Base-by-base conservation (phyloP, 2,888 invertebrate species). In the Hirtodrosophila duncani region DNA sequence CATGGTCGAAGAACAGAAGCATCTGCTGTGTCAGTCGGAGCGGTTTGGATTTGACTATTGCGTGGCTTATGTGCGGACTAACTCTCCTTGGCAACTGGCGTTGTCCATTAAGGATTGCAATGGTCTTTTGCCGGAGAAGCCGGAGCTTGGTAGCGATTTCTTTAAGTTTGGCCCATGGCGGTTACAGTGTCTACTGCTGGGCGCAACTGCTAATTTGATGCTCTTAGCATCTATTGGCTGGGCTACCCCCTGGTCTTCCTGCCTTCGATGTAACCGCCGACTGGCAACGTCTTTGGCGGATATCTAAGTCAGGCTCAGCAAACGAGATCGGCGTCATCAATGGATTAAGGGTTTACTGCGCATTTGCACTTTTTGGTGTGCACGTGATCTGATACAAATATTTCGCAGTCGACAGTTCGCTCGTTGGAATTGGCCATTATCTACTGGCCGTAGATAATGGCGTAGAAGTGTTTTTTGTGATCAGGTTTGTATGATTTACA, bases 241-340 rank as follows among this genome's bases (percentile, higher is more conserved):
- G 7, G 1, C n/a, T 8, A 3, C 42, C 26, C n/a, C 43, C 41
- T 1, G 0, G 30, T 2, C 1, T 68, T 2, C 33, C 14, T 20
- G 67, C 61, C 46, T 68, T 68, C 3, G 30, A 68, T 29, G 14
- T 45, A 2, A 2, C 18, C 2, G 7, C 27, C 21, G 71, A 68
- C 11, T 68, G 68, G 64, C 44, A 38, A 14, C 51, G 39, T 3
- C 31, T 58, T 1, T 53, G 50, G 33, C 42, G 42, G 24, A 4
- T 10, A 0, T 30, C 31, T 0, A 2, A 26, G 2, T 33, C n/a
- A 1, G 6, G 8, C 1, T 38, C n/a, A n/a, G n/a, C n/a, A n/a
- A n/a, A 43, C 16, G 68, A 71, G 18, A 71, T 71, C 1, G 29
- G 11, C 11, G 27, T 51, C 44, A 64, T 68, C 14, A 71, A 64